Base-by-base conservation (phyloP, 2,113 vertebrate species). In the Microtus pennsylvanicus region DNA sequence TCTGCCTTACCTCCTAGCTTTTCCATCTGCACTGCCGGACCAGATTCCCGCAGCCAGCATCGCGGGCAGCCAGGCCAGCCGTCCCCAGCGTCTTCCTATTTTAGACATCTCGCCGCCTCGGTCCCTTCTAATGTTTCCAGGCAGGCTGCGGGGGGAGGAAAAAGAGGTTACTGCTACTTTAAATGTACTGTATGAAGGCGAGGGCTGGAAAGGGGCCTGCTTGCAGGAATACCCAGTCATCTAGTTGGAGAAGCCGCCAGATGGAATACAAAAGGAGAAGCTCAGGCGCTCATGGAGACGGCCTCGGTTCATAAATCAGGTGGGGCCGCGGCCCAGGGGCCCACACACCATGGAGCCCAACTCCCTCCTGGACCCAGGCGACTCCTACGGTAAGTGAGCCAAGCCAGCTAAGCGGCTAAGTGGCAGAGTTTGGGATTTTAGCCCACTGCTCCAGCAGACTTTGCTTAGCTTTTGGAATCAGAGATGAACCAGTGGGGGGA, bases 201-300 rank as follows among this genome's bases (percentile, higher is more conserved):
- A 98, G 98, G 98, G 98, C 98, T 98, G 98, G 98, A 98, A 97
- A 98, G 97, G 96, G 98, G 98, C 98, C 98, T 98, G 98, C 98
- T 95, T 97, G 98, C 98, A 97, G 98, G 98, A 98, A 98, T 98
- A 98, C 98, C 98, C 98, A 97, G 98, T 98, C 98, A 98, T 98
- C 98, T 98, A 98, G 98, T 98, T 96, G 98, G 98, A 98, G 98
- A 98, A 98, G 98, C 98, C 97, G 98, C 98, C 98, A 98, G 98
- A 98, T 98, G 98, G 98, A 98, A 98, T 98, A 98, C 98, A 98
- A 98, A 98, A 98, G 98, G 97, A 98, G 98, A 98, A 98, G 97
- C 95, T 97, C 98, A 97, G 98, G 96, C 97, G 98, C 98, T 98
- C 97, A 98, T 98, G 98, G 98, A 98, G 98, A 98, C 97, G 97